These are phyloP conservation scores for Cebus imitator DNA, from an alignment of 2,113 vertebrate species.

Conservation along the genomic window DNA sequence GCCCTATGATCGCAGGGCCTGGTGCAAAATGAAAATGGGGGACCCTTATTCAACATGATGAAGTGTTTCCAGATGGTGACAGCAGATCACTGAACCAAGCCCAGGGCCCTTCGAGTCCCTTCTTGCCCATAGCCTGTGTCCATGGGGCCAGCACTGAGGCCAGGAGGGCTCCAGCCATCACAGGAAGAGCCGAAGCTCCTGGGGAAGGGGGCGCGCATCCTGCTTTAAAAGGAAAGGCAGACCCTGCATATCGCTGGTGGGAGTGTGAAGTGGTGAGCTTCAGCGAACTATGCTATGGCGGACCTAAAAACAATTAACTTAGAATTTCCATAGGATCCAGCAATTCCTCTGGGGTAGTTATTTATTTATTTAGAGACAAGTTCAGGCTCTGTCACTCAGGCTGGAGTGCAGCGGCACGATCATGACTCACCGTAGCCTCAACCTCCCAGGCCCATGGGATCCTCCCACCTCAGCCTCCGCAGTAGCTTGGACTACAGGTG, in stretches of 20 bases:
- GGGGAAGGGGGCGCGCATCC: background rate
- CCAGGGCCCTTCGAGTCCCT: too few species aligned
- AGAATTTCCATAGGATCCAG: background rate
- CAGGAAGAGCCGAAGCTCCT: background rate
- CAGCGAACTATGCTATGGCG: accelerated
- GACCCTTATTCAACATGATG: background rate
- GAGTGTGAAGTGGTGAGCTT: accelerated
- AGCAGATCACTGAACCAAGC: background rate
- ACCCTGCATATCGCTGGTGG: background rate
- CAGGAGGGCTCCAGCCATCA: background rate
- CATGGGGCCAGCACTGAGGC: background rate
- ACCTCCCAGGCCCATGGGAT: too few species aligned
- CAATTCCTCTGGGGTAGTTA: too few species aligned
- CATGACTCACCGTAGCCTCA: too few species aligned
- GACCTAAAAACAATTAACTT: background rate
- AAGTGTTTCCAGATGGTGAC: background rate
- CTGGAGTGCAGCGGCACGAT: too few species aligned
- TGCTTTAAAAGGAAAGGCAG: background rate
- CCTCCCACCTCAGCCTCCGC: too few species aligned
- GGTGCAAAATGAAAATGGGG: background rate
- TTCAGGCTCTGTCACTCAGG: too few species aligned
- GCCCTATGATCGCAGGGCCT: background rate
- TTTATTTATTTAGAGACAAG: too few species aligned
- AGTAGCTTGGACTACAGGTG: too few species aligned
- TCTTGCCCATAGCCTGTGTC: background rate